Conservation (phyloP, 2,888 invertebrate species). For the Agonopterix arenella region DNA sequence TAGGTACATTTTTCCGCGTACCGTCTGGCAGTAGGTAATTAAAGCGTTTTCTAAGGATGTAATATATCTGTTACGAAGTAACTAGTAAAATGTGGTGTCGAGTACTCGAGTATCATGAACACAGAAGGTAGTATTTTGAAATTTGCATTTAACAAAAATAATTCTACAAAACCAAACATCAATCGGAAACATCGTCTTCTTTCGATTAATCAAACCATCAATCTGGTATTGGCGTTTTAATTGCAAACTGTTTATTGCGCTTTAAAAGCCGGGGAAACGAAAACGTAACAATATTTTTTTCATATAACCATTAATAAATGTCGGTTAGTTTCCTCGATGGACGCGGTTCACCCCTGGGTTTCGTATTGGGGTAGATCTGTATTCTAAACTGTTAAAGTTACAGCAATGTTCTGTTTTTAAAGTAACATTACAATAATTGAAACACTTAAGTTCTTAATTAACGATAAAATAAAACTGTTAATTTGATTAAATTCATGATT, state of each 20-base stretch:
- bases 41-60: too few relatives aligned
- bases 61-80: too few relatives aligned
- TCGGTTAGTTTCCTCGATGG: slow-evolving; percentile 78
- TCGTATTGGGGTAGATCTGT: slow-evolving; percentile 19
- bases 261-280: slow-evolving; percentile 70
- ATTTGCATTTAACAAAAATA: neutral
- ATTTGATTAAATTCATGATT: neutral
- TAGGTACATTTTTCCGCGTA: too few relatives aligned
- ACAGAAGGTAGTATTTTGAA: too few relatives aligned
- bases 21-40: too few relatives aligned
- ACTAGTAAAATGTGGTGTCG: too few relatives aligned
- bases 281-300: slow-evolving; percentile 81
- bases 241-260: slow-evolving; percentile 69
- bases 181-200: neutral
- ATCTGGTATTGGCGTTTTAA: slow-evolving; percentile 73
- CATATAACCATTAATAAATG: slow-evolving; percentile 82
- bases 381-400: too few relatives aligned
- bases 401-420: too few relatives aligned
- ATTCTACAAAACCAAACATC: neutral
- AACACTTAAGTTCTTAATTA: neutral
- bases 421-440: too few relatives aligned
- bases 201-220: slow-evolving; percentile 59
- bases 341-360: slow-evolving; percentile 49
- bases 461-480: neutral
- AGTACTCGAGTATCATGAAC: too few relatives aligned